phyloP scores from a whole-genome alignment of 2,888 invertebrate genomes.

The Conus canariensis region DNA sequence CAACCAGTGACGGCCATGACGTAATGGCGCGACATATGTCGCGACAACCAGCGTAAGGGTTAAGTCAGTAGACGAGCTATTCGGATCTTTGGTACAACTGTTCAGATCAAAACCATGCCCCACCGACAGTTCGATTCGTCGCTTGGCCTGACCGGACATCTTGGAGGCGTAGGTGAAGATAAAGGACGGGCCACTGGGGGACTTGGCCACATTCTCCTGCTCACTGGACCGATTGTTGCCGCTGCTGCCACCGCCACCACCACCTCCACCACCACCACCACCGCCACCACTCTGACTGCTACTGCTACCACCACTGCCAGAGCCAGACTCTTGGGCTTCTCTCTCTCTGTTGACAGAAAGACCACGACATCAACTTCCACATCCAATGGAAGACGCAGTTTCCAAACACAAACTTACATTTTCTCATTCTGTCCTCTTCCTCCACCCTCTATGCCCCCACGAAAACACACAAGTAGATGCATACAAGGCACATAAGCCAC shows the following conservation, averaged over 20 bases:
- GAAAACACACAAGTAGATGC: no score
- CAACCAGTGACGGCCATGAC: no score
- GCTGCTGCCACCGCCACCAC: not conserved
- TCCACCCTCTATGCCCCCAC: no score
- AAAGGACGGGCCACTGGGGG: not conserved
- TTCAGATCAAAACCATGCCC: not conserved
- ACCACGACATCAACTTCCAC: not conserved
- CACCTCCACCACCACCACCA: not conserved
- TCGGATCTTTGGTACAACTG: no score
- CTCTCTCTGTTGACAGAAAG: slow-evolving; percentile 1
- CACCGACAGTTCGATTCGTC: slow-evolving; percentile 15
- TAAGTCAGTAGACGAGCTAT: no score
- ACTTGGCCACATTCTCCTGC: not conserved
- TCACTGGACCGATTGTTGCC: not conserved
- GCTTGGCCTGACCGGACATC: not conserved
- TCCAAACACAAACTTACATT: no score
- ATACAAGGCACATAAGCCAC: no score
- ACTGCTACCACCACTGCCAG: not conserved
- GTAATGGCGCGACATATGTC: no score
- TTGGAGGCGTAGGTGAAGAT: slow-evolving; percentile 20
- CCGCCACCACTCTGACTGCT: not conserved
- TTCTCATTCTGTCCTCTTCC: no score
- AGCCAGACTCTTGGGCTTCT: slow-evolving; percentile 12
- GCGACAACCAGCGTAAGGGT: no score
- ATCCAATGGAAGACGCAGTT: not conserved